phyloP scores from a whole-genome alignment of 2,888 invertebrate species.

The Ernsta delagoae region DNA sequence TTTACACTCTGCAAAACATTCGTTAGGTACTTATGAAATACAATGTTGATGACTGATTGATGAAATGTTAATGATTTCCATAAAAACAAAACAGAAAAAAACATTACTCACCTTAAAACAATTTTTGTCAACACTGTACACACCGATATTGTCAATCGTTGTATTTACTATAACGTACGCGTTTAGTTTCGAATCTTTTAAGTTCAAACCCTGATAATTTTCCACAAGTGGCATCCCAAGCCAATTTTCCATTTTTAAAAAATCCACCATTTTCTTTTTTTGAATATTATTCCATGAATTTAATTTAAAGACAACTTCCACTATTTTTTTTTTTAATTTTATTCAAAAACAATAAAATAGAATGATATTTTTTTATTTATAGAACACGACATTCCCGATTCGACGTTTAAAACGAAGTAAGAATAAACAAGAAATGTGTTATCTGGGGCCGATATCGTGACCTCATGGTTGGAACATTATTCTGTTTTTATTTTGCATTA shows the following conservation, averaged over 20 bases:
- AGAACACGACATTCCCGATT: background rate
- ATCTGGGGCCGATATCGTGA: constrained; percentile 2
- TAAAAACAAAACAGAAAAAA: too few relatives aligned
- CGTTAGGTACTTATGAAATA: too few relatives aligned
- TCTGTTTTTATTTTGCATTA: background rate
- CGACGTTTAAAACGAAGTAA: background rate
- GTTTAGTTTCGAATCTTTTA: background rate
- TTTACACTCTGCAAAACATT: too few relatives aligned
- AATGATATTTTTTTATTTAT: background rate
- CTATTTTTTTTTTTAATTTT: too few relatives aligned
- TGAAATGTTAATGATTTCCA: too few relatives aligned
- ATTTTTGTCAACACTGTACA: constrained; percentile 12
- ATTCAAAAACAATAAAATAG: too few relatives aligned
- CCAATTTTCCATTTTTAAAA: constrained; percentile 9
- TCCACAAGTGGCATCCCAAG: background rate
- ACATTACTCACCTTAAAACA: constrained; percentile 5
- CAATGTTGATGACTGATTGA: too few relatives aligned
- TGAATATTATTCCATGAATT: too few relatives aligned
- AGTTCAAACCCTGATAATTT: background rate
- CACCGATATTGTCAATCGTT: background rate
- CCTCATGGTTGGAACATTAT: background rate
- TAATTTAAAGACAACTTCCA: too few relatives aligned
- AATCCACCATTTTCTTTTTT: background rate
- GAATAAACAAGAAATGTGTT: constrained; percentile 6
- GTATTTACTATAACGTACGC: background rate